A percentile compares a stretch with the other conserved stretches of the same genome.
Evolutionary conservation across 2,888 invertebrate species (phyloP).

Genomic region (Parasteatoda lunata): DNA sequence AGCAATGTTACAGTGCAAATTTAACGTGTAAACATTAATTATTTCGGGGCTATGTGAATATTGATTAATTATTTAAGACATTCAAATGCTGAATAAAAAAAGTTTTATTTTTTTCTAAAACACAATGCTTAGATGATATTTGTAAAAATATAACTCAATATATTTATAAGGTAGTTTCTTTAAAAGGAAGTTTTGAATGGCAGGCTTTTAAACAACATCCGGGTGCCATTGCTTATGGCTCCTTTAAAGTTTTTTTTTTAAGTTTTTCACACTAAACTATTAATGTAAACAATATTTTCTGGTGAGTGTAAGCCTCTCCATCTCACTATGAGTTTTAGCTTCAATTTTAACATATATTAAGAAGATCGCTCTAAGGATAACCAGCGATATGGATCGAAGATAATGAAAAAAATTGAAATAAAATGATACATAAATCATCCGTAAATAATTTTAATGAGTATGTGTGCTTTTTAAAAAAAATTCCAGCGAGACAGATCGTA

Average conservation of each 20-base stretch:
- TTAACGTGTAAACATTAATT: too few relatives aligned
- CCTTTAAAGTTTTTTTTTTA: conserved; percentile 64
- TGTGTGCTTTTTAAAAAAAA: too few relatives aligned
- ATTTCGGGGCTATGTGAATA: too few relatives aligned
- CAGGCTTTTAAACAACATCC: conserved; percentile 65
- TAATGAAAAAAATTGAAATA: not conserved
- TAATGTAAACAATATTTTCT: conserved; percentile 58
- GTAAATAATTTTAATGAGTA: not conserved
- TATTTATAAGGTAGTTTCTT: conserved; percentile 14
- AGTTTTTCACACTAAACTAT: conserved; percentile 61
- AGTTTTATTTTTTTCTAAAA: too few relatives aligned
- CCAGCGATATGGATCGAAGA: not conserved
- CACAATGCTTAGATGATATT: too few relatives aligned
- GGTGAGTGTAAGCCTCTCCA: conserved; percentile 25
- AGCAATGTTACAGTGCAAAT: too few relatives aligned
- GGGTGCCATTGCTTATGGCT: conserved; percentile 69
- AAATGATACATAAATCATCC: conserved; percentile 1
- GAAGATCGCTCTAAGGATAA: not conserved
- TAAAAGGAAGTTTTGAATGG: conserved; percentile 47
- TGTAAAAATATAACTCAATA: too few relatives aligned
- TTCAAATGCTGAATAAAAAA: too few relatives aligned
- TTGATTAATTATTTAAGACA: too few relatives aligned
- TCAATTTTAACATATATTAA: too few relatives aligned
- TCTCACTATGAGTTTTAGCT: too few relatives aligned
- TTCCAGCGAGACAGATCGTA: not conserved